Evolutionary conservation across 2,888 invertebrate genomes (phyloP), one percentile per base, ranked within the genome.

Genomic region (Zelleria hepariella): DNA sequence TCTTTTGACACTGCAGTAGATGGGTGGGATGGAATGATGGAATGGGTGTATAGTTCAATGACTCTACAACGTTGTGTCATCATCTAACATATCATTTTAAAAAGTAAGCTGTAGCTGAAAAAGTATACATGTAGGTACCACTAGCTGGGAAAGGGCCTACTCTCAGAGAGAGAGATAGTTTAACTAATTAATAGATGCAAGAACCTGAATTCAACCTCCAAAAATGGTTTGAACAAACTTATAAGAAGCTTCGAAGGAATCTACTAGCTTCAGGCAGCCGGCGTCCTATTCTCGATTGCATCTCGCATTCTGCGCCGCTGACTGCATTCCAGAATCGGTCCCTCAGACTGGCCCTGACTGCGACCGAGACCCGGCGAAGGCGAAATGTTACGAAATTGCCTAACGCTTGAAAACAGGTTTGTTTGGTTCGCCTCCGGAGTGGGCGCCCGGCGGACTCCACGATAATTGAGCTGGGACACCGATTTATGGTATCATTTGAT

Each of bases 381-480:
- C 77, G 72, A 78, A 80, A 81, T 80, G 77, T 83, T 86, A 86
- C 80, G 82, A 85, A 82, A 84, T 82, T 78, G 75, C 75, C 75
- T 73, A 77, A 77, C 74, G 74, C 60, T 48, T 71, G 66, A 66
- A 72, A 80, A 79, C 82, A 72, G 69, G 80, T 80, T 82, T 70
- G 80, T 80, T 82, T 70, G 24, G 21, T 71, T 70, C 65, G 32
- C 3, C 32, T 65, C 64, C 67, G 69, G 24, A 47, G 20, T 32
- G 27, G 21, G 42, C 47, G 56, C 32, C 21, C 32, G 1, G 42
- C 47, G 32, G 24, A 8, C 18, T 7, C 15, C 21, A 51, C 23
- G 24, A 53, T n/a, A 26, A 26, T 27, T 54, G 25, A 24, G 54
- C 25, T 54, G 23, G 54, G 18, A 23, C 10, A 51, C 2, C 10